Evolutionary conservation across 1,140 invertebrate species (phyloP), one percentile per base, ranked within the genome.

Genomic region (Tetramorium alpestre): DNA sequence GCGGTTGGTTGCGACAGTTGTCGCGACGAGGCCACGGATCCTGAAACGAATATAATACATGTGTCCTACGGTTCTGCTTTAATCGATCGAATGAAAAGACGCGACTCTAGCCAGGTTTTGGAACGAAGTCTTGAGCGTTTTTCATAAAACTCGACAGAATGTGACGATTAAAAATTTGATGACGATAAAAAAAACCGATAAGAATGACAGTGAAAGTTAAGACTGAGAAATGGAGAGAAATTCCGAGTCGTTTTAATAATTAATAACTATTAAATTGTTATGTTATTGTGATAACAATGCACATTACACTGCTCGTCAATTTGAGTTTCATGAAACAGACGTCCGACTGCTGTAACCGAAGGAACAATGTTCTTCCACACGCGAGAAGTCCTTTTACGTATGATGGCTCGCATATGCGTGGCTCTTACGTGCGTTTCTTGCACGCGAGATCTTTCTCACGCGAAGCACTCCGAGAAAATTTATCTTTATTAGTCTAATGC

Each of bases 21-120:
- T 69, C 67, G 86, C 75, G 60, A 75, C 16, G 49, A 25, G 82
- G 62, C 62, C 84, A 82, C 28, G 54, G 85, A 89, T 89, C 76
- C 76, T 56, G 33, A 81, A 81, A 70, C 22, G 33, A 70, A 70
- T 70, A 44, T 54, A 47, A 67, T 49, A 81, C 10, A 81, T 47
- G 25, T 56, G 49, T 56, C 33, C 65, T 69, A 70, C 33, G 47
- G 28, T 41, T 81, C n/a, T 33, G 16, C n/a, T 81, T 49, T 13
- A 65, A 65, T 64, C 65, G 60, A 51, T 70, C 65, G 76, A 77
- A 64, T 47, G 28, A 28, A 38, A n/a, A 80, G 33, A 44, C 38
- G 77, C 62, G 62, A 69, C n/a, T 44, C 28, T 67, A 78, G 51
- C 60, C 76, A 69, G 60, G 76, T 60, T 67, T 51, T 65, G 44